Evolutionary conservation across 2,797 vertebrate species (phyloP).

Genomic region (Thripadectes ignobilis): DNA sequence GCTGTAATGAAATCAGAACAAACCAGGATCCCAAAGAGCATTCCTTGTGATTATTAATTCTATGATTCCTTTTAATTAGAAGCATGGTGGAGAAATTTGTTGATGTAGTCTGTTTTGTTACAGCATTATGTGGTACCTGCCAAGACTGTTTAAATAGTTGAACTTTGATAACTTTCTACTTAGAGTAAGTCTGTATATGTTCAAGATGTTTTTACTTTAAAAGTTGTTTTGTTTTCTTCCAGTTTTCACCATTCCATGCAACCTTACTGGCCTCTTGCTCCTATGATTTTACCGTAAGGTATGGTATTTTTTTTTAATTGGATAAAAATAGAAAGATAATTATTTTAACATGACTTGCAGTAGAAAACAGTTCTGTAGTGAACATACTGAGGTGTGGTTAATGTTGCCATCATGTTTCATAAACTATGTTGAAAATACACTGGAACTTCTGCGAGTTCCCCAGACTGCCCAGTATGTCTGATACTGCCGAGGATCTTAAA

Average conservation of each 20-base stretch:
- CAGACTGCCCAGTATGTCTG: neutral
- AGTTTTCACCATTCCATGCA: constrained; percentile 92
- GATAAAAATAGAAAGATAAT: neutral
- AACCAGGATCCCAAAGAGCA: neutral
- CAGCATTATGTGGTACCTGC: neutral
- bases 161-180: neutral
- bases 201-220: neutral
- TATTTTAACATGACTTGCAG: neutral
- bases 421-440: neutral
- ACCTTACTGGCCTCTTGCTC: constrained; percentile 89
- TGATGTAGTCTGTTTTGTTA: neutral
- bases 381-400: neutral
- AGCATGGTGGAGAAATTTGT: neutral
- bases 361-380: neutral
- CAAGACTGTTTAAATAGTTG: neutral
- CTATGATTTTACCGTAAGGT: constrained; percentile 98
- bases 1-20: neutral
- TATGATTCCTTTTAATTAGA: neutral
- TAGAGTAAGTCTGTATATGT: neutral
- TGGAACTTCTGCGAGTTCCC: neutral
- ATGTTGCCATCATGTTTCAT: constrained; percentile 18
- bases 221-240: constrained; percentile 49
- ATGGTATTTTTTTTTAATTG: constrained; percentile 47
- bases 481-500: neutral
- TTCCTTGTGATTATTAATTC: neutral